Percentiles rank a stretch among this genome's conserved stretches.
Conservation (phyloP, 2,797 vertebrate genomes). For the Geotrypetes seraphini region DNA sequence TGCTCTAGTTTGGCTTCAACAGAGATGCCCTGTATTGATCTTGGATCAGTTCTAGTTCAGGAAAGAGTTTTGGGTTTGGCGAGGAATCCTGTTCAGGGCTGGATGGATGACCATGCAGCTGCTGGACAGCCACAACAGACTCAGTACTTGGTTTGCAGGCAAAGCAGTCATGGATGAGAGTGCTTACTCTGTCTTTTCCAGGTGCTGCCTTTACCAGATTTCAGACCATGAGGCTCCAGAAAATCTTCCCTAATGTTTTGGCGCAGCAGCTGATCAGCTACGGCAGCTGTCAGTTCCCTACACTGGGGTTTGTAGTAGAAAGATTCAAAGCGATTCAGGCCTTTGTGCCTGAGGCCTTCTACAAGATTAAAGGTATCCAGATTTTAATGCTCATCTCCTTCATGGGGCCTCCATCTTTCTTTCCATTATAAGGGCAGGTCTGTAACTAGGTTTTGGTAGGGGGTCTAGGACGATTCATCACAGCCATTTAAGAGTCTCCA, state of each 20-base stretch:
- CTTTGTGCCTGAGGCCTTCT: conserved; percentile 89
- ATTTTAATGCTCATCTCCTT: too few relatives aligned
- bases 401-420: background rate
- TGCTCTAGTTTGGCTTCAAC: too few relatives aligned
- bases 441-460: background rate
- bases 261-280: conserved; percentile 96
- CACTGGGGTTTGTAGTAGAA: conserved; percentile 92
- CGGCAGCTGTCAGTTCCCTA: conserved; percentile 96
- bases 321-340: conserved; percentile 96
- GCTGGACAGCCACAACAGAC: too few relatives aligned
- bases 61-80: too few relatives aligned
- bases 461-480: too few relatives aligned
- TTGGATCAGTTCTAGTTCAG: too few relatives aligned
- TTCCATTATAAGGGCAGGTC: background rate
- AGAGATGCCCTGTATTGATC: too few relatives aligned
- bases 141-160: too few relatives aligned
- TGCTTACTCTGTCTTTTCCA: conserved; percentile 30
- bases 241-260: conserved; percentile 80
- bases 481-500: too few relatives aligned
- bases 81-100: too few relatives aligned
- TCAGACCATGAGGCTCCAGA: conserved; percentile 85
- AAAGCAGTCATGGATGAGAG: too few relatives aligned
- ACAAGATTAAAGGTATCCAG: conserved; percentile 85
- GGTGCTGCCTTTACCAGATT: conserved; percentile 95
- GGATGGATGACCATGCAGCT: too few relatives aligned